Evolutionary conservation across 2,888 invertebrate genomes (phyloP).

Genomic region (Drosophila anomalipes): DNA sequence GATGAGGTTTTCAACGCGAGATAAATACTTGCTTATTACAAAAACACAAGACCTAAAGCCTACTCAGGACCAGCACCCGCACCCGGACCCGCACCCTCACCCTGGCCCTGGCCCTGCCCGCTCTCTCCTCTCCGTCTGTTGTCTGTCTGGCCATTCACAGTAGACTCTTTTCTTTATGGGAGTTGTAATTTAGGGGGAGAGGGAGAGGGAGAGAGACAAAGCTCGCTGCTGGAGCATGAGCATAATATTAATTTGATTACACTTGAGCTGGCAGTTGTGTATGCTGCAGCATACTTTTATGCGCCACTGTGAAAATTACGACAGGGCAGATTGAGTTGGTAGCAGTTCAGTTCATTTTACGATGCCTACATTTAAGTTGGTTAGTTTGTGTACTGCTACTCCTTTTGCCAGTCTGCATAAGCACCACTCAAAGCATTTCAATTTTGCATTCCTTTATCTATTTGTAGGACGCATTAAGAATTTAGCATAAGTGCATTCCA

Average conservation of each 20-base stretch:
- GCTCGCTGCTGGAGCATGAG: constrained; percentile 40
- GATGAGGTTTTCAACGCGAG: constrained; percentile 77
- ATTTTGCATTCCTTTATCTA: background rate
- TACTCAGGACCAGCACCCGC: background rate
- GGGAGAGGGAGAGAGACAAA: constrained; percentile 7
- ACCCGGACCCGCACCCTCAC: background rate
- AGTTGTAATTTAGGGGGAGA: constrained; percentile 54
- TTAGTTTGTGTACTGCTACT: constrained; percentile 10
- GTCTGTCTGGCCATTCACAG: constrained; percentile 21
- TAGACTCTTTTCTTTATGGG: constrained; percentile 28
- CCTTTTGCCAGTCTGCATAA: background rate
- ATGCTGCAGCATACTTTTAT: constrained; percentile 55
- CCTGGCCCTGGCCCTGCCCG: too few species aligned
- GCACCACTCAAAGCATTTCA: background rate
- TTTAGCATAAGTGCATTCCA: constrained; percentile 15
- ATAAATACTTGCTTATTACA: constrained; percentile 73
- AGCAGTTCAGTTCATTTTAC: constrained; percentile 6
- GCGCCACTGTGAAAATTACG: constrained; percentile 42
- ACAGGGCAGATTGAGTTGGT: constrained; percentile 8
- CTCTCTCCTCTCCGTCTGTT: background rate
- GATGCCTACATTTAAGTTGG: constrained; percentile 27
- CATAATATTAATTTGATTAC: constrained; percentile 77
- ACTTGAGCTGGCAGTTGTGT: constrained; percentile 25
- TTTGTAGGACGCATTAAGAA: background rate
- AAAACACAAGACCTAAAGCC: constrained; percentile 17